These are phyloP conservation scores for Pagrus major DNA, from an alignment of 2,113 vertebrate genomes.

Conservation along the genomic window DNA sequence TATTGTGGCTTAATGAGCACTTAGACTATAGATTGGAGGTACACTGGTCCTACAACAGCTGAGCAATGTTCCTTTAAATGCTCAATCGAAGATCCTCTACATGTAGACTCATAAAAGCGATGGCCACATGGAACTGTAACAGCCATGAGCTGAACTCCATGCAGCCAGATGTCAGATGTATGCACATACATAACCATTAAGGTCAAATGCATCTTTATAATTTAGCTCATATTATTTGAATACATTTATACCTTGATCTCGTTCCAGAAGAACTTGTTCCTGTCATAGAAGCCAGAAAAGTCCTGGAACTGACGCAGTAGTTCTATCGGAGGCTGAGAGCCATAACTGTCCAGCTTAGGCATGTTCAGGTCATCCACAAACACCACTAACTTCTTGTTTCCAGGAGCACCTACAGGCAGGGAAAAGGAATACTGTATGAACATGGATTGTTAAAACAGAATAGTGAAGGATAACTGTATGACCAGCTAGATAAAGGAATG, in stretches of 20 bases:
- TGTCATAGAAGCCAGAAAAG: slow-evolving; percentile 90
- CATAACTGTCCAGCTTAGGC: slow-evolving; percentile 89
- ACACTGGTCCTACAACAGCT: not conserved
- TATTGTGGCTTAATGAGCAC: not conserved
- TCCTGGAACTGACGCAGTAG: slow-evolving; percentile 90
- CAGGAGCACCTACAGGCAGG: slow-evolving; percentile 82
- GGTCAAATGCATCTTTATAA: not conserved
- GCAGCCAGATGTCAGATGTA: not conserved
- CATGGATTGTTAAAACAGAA: not conserved
- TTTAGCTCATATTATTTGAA: not conserved
- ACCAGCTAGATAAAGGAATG: not conserved
- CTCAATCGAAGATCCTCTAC: not conserved
- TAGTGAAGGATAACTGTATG: not conserved
- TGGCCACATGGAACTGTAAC: not conserved
- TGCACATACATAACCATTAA: not conserved
- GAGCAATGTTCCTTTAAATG: not conserved
- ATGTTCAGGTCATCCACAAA: slow-evolving; percentile 93
- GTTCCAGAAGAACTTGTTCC: slow-evolving; percentile 89
- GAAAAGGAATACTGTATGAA: not conserved
- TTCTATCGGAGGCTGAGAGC: slow-evolving; percentile 90
- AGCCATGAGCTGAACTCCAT: not conserved
- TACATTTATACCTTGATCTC: slow-evolving; percentile 85
- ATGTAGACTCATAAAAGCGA: not conserved
- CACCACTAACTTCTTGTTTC: slow-evolving; percentile 86
- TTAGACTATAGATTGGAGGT: not conserved